Percentiles rank a stretch among this genome's conserved stretches.
These are phyloP conservation scores for Aldrovandia affinis DNA, from an alignment of 2,797 vertebrate species.

Conservation along the genomic window DNA sequence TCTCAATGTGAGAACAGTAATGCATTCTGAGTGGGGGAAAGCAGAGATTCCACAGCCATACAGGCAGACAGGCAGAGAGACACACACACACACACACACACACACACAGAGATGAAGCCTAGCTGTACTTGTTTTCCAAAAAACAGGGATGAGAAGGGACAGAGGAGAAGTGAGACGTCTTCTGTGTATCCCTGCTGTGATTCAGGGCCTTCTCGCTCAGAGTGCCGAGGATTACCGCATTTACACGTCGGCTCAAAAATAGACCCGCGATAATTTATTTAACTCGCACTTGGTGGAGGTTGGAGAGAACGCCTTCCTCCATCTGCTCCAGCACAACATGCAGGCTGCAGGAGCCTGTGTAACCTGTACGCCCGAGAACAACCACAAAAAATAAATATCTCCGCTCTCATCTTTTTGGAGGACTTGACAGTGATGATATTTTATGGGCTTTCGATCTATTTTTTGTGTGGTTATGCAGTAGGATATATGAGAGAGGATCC, in stretches of 20 bases:
- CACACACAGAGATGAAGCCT: not conserved
- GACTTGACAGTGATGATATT: not conserved
- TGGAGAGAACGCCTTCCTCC: constrained; percentile 6
- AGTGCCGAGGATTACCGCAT: not conserved
- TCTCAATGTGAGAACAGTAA: not conserved
- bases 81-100: not conserved
- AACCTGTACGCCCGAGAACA: not conserved
- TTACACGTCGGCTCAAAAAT: constrained; percentile 20
- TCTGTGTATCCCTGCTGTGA: not conserved
- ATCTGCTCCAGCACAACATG: not conserved
- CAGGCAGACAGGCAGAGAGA: not conserved
- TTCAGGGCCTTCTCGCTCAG: not conserved
- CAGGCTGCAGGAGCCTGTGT: not conserved
- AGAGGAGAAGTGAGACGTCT: not conserved
- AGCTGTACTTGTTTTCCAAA: not conserved
- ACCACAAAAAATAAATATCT: not conserved
- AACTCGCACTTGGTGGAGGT: not conserved
- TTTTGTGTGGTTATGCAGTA: not conserved
- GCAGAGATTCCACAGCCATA: too few species aligned
- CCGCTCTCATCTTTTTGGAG: not conserved
- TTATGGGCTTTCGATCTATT: not conserved
- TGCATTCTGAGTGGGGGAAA: not conserved
- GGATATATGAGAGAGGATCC: not conserved
- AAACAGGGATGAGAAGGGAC: not conserved
- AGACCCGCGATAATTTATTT: constrained; percentile 17